Base-by-base conservation (phyloP, 2,797 vertebrate genomes). In the Sebastes steindachneri region DNA sequence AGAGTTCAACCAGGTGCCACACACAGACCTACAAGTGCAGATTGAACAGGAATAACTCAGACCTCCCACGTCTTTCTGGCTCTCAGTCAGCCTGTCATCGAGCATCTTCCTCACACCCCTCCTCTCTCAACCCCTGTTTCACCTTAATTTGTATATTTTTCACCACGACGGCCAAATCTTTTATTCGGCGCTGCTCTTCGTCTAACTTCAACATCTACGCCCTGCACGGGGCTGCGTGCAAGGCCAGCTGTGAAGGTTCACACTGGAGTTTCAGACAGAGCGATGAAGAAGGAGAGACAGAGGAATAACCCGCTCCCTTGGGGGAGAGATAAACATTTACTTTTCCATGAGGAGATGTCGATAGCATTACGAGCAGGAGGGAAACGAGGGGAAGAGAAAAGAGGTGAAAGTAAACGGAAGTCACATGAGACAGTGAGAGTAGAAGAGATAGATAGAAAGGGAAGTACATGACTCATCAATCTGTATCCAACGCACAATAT, bases 321-420 rank as follows among this genome's bases (percentile, higher is more conserved):
- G 68, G 85, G 84, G 59, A 85, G 85, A 91, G 85, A 92, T 92
- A 92, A 95, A 95, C 93, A 94, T 94, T 94, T 92, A 89, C 91
- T 92, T 91, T 92, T 89, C 87, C 83, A 67, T 37, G 75, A 92
- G 81, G 82, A 75, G 78, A 86, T 82, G 88, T 77, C 35, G 23
- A 80, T 70, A 84, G 86, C 70, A 35, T 86, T 88, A 70, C 69
- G 75, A 66, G 68, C 31, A 82, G 63, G 51, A 29, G 65, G 68
- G 67, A 79, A 33, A 70, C 4, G 7, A 26, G 29, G 14, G 37
- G 8, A 45, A 12, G 29, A 69, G 59, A 25, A 48, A 62, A 73
- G 28, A 25, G 55, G 28, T 63, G 68, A 60, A 77, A 77, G 84
- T 51, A 28, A 54, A 63, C 81, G 28, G 28, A 69, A 76, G 51